Percentiles rank a stretch among this genome's conserved stretches.
These are phyloP conservation scores for Netelia fuscicornis DNA, from an alignment of 2,888 invertebrate genomes.

Conservation along the genomic window DNA sequence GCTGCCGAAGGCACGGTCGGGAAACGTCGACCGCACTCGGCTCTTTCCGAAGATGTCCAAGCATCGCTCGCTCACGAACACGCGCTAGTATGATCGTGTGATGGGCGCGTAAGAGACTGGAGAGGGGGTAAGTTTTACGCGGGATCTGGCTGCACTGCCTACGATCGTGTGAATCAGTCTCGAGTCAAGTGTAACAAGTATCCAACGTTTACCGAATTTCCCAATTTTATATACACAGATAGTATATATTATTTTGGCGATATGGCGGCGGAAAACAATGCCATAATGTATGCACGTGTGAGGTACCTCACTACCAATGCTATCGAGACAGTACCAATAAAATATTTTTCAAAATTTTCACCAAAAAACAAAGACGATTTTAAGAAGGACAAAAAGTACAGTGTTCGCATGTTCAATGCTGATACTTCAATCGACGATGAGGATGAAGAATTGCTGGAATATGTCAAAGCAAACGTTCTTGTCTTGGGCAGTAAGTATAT, in stretches of 20 bases:
- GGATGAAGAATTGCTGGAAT: conserved; percentile 29
- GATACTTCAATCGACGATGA: conserved; percentile 24
- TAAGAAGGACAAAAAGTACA: conserved; percentile 7
- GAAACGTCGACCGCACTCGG: too few relatives aligned
- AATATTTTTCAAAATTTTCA: conserved; percentile 5
- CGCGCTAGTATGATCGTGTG: too few relatives aligned
- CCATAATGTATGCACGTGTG: conserved; percentile 8
- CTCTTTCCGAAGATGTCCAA: too few relatives aligned
- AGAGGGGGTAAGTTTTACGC: too few relatives aligned
- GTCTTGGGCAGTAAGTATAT: neutral
- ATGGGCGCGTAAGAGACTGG: too few relatives aligned
- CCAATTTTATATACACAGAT: conserved; percentile 14
- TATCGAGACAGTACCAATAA: conserved; percentile 12
- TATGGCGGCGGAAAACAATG: neutral
- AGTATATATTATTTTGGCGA: conserved; percentile 6
- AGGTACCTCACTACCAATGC: neutral
- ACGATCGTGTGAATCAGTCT: neutral
- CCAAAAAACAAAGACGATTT: conserved; percentile 17
- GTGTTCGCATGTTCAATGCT: conserved; percentile 22
- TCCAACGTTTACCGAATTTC: conserved; percentile 13
- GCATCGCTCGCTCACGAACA: too few relatives aligned
- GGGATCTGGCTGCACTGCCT: neutral
- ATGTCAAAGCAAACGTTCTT: conserved; percentile 22
- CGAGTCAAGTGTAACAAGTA: neutral
- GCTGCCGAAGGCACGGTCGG: too few relatives aligned